Conservation (phyloP, 2,113 vertebrate genomes). For the Nannospalax galili region DNA sequence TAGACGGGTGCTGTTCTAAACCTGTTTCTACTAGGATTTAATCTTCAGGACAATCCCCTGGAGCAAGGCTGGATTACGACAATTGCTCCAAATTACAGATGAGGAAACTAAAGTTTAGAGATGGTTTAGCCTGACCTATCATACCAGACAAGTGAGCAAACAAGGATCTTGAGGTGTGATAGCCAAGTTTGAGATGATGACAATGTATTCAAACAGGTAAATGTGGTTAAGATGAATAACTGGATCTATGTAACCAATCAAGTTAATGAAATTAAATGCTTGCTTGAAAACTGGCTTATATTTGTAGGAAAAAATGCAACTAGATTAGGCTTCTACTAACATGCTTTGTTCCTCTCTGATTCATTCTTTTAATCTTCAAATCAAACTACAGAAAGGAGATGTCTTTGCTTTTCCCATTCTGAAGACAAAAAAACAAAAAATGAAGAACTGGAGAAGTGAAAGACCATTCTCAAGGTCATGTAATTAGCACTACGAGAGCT, state of each 20-base stretch:
- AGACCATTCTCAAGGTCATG: background rate
- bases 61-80: background rate
- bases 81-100: conserved; percentile 9
- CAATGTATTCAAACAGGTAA: background rate
- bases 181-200: background rate
- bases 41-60: background rate
- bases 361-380: background rate
- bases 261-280: background rate
- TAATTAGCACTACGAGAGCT: background rate
- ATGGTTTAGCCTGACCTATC: background rate
- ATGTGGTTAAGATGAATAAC: background rate
- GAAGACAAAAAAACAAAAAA: background rate
- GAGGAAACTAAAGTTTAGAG: conserved; percentile 17
- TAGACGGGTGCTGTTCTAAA: background rate
- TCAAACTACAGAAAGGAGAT: background rate
- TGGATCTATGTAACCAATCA: conserved; percentile 18
- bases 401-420: background rate
- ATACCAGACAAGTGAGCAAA: background rate
- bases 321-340: background rate
- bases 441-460: background rate
- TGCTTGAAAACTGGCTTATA: background rate
- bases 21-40: background rate
- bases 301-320: conserved; percentile 11
- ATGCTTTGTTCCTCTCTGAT: background rate
- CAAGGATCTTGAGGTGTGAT: background rate